phyloP scores from a whole-genome alignment of 1,140 invertebrate genomes.

The Planococcus citri region DNA sequence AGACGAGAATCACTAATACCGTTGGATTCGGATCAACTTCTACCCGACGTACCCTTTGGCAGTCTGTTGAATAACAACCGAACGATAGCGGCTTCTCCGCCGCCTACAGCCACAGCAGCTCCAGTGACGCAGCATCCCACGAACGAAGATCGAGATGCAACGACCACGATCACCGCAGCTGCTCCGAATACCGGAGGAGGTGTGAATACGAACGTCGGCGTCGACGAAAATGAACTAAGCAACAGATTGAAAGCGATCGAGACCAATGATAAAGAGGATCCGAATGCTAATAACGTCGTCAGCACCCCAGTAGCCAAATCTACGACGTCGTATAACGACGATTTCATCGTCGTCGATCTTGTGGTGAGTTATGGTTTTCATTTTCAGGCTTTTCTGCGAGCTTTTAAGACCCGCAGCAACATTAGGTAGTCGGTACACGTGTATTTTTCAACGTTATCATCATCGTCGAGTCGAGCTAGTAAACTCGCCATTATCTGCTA shows the following conservation, averaged over 20 bases:
- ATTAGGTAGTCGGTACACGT: background rate
- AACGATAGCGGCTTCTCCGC: conserved; percentile 31
- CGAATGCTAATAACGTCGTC: conserved; percentile 27
- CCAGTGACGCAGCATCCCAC: too few relatives aligned
- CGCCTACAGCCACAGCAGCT: background rate
- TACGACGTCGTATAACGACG: conserved; percentile 39
- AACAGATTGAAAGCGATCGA: background rate
- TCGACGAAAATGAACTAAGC: background rate
- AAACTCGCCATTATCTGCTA: too few relatives aligned
- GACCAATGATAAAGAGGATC: background rate
- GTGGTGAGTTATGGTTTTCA: conserved; percentile 36
- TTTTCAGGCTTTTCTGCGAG: background rate
- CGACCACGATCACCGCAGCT: too few relatives aligned
- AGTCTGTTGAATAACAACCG: conserved; percentile 40
- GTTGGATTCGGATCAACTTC: conserved; percentile 42
- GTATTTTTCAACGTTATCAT: background rate
- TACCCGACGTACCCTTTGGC: conserved; percentile 54
- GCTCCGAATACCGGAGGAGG: too few relatives aligned
- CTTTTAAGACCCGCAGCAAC: background rate
- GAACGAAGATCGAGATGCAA: too few relatives aligned
- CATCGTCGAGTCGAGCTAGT: background rate
- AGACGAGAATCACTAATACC: conserved; percentile 33
- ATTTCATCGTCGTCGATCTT: conserved; percentile 64
- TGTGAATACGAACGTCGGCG: too few relatives aligned
- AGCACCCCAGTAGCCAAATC: conserved; percentile 31